Conservation (phyloP, 2,113 vertebrate genomes). For the Pedionomus torquatus region DNA sequence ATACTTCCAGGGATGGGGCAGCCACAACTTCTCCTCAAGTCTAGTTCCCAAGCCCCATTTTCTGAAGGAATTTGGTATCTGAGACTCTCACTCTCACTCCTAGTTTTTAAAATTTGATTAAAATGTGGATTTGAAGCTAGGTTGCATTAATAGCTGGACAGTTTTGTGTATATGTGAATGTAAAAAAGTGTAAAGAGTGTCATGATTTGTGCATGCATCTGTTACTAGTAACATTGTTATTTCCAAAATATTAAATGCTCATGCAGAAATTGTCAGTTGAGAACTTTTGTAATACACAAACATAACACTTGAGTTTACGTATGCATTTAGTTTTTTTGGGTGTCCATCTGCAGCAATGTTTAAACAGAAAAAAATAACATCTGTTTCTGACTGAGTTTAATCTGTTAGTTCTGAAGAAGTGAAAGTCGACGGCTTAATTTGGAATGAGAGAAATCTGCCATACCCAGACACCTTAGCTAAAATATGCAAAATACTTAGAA, state of each 20-base stretch:
- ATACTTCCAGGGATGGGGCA: too few relatives aligned
- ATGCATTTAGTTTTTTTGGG: background rate
- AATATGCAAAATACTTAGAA: slow-evolving; percentile 1
- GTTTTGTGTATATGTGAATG: background rate
- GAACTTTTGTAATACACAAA: background rate
- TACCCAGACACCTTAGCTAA: background rate
- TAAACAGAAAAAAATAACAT: background rate
- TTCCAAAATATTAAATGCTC: background rate
- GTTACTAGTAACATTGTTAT: background rate
- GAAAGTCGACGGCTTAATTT: background rate
- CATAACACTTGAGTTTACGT: background rate
- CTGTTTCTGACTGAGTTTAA: background rate
- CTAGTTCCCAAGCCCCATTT: background rate
- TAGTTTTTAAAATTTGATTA: background rate
- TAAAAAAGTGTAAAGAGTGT: background rate
- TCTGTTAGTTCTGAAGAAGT: background rate
- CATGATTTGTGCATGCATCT: background rate
- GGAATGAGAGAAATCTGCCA: background rate
- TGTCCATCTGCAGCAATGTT: background rate
- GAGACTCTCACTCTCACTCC: background rate
- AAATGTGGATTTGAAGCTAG: background rate
- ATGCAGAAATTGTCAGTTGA: background rate
- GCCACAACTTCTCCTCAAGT: too few relatives aligned
- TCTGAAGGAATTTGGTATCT: background rate
- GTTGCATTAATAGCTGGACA: background rate